Evolutionary conservation across 2,888 invertebrate genomes (phyloP).

Genomic region (Barypeithes pellucidus): DNA sequence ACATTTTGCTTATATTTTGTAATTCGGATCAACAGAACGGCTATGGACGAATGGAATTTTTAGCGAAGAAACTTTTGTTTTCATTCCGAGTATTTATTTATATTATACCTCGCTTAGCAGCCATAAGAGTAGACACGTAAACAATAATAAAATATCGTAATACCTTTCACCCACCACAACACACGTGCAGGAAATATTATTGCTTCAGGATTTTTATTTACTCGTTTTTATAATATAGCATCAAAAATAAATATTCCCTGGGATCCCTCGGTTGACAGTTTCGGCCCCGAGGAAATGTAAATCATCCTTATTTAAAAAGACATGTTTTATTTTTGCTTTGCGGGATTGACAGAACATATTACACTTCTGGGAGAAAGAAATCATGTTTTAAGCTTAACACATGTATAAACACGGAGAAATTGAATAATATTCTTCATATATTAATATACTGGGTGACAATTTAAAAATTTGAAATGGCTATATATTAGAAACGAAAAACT

Average conservation of each 20-base stretch:
- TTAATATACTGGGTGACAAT: no score
- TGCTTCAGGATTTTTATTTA: not conserved
- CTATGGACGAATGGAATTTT: no score
- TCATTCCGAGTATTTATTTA: no score
- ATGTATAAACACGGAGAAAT: no score
- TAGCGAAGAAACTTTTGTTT: no score
- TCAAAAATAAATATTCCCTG: conserved; percentile 22
- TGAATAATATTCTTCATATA: not conserved
- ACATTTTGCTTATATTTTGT: no score
- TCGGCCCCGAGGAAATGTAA: conserved; percentile 11
- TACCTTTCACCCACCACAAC: not conserved
- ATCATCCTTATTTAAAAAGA: conserved; percentile 23
- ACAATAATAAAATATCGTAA: not conserved
- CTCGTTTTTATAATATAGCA: conserved; percentile 7
- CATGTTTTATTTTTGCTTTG: conserved; percentile 18
- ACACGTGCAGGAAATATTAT: not conserved
- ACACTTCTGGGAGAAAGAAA: not conserved
- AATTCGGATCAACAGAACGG: no score
- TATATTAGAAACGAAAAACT: no score
- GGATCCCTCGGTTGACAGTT: conserved; percentile 3
- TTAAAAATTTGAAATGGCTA: no score
- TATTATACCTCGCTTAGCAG: not conserved
- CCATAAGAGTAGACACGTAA: not conserved
- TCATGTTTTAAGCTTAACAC: not conserved
- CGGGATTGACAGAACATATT: conserved; percentile 16